phyloP scores from a whole-genome alignment of 1,140 invertebrate species.

The Drosophila chauvacae region DNA sequence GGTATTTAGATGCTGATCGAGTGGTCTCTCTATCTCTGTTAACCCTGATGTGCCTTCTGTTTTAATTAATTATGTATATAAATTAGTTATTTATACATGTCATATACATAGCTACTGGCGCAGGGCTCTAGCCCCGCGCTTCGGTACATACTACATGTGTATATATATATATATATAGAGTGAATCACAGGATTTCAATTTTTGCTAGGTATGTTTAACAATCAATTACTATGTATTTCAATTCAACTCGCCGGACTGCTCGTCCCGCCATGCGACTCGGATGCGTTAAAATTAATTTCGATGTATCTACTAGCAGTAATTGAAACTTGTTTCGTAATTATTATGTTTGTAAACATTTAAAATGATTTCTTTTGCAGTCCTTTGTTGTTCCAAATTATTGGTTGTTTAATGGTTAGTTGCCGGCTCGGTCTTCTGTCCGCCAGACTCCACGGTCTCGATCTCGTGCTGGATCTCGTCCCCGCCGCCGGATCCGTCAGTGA shows the following conservation, averaged over 20 bases:
- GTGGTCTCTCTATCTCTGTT: slow-evolving; percentile 35
- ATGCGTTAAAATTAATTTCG: slow-evolving; percentile 74
- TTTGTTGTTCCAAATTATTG: slow-evolving; percentile 67
- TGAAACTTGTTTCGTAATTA: slow-evolving; percentile 73
- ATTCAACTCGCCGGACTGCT: slow-evolving; percentile 42
- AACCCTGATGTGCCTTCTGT: slow-evolving; percentile 47
- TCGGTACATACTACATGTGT: slow-evolving; percentile 51
- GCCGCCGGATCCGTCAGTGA: slow-evolving; percentile 29
- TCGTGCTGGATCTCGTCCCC: slow-evolving; percentile 4
- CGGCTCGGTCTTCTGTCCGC: slow-evolving; percentile 13
- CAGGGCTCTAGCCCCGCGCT: slow-evolving; percentile 28
- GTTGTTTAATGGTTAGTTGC: slow-evolving; percentile 43
- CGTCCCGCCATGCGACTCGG: slow-evolving; percentile 27
- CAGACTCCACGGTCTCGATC: slow-evolving; percentile 13
- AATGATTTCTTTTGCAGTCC: slow-evolving; percentile 80
- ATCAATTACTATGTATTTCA: slow-evolving; percentile 77
- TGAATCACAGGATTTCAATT: slow-evolving; percentile 83
- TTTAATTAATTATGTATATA: slow-evolving; percentile 31
- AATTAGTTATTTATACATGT: slow-evolving; percentile 51
- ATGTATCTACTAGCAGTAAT: slow-evolving; percentile 75
- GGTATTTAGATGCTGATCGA: slow-evolving; percentile 29
- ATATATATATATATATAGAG: slow-evolving; percentile 64
- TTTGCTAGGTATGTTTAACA: slow-evolving; percentile 79
- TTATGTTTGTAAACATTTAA: slow-evolving; percentile 66
- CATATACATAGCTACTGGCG: slow-evolving; percentile 47